Evolutionary conservation across 2,888 invertebrate genomes (phyloP).

Genomic region (Dryobotodes eremita): DNA sequence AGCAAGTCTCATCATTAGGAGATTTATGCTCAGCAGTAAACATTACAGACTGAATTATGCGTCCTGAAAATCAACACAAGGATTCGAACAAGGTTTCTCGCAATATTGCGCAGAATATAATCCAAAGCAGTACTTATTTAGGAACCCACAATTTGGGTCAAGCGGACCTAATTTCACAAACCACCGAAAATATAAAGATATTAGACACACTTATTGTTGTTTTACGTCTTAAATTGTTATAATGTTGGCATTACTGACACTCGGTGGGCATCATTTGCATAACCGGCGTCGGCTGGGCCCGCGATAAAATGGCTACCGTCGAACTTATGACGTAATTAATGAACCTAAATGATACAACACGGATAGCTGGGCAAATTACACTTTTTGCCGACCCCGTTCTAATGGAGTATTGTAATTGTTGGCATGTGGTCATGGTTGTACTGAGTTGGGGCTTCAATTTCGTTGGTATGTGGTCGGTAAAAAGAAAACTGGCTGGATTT

Average conservation of each 20-base stretch:
- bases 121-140: not conserved
- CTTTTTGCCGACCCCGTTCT: constrained; percentile 75
- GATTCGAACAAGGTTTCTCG: not conserved
- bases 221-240: constrained; percentile 90
- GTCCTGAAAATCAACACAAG: not conserved
- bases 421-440: constrained; percentile 27
- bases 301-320: constrained; percentile 84
- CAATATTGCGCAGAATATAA: constrained; percentile 3
- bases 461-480: constrained; percentile 14
- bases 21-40: not conserved
- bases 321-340: constrained; percentile 89
- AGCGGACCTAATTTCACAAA: constrained; percentile 42
- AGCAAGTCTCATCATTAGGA: too few species aligned
- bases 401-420: constrained; percentile 44
- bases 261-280: constrained; percentile 88
- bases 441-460: constrained; percentile 5
- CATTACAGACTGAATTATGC: not conserved
- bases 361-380: constrained; percentile 75
- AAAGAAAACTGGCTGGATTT: not conserved
- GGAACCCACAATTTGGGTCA: constrained; percentile 50
- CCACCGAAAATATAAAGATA: constrained; percentile 66
- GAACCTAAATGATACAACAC: constrained; percentile 85
- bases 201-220: constrained; percentile 85
- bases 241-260: constrained; percentile 86
- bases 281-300: constrained; percentile 81